Base-by-base conservation (phyloP, 2,888 invertebrate species). In the Sphinx pinastri region DNA sequence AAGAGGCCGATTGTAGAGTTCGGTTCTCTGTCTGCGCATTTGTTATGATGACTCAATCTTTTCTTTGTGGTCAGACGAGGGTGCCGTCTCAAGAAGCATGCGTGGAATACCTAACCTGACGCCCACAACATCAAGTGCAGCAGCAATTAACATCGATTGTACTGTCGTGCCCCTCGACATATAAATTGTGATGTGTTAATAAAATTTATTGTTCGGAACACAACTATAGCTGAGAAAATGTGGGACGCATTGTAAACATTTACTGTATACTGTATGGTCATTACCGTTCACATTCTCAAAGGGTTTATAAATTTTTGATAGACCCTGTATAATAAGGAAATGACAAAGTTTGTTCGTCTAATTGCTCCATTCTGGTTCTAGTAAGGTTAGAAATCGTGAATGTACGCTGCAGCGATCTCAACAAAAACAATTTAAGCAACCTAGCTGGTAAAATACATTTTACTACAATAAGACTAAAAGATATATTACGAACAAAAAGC, bases 21-120 rank as follows among this genome's bases (percentile, higher is more conserved):
- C 89, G 88, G 80, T 83, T 87, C 88, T 85, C 88, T 87, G 84
- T 83, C 83, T 86, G 87, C 84, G 88, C 90, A 92, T 93, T 92
- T 93, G 93, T 93, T 93, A 90, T 92, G 93, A 93, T 93, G 93
- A 93, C 92, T 93, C 91, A 91, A 93, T 93, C 84, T 86, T 93
- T 93, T 88, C 91, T 92, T 93, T 93, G 89, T 91, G 79, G 79
- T 76, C 77, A 75, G 77, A 79, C 76, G 78, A 86, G 85, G 84
- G 86, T 86, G 85, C 85, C 77, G 79, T 84, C 81, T 77, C 77
- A 79, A 82, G 79, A 80, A 80, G 74, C 81, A 76, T 74, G 76
- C 81, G 79, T 81, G 83, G 83, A 85, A 82, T 79, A 82, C 77
- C 79, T 82, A 82, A 79, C 79, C 77, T 68, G 70, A 86, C 90